Percentiles rank a stretch among this genome's conserved stretches.
Evolutionary conservation across 2,888 invertebrate species (phyloP).

Genomic region (Diplazon laetatorius): DNA sequence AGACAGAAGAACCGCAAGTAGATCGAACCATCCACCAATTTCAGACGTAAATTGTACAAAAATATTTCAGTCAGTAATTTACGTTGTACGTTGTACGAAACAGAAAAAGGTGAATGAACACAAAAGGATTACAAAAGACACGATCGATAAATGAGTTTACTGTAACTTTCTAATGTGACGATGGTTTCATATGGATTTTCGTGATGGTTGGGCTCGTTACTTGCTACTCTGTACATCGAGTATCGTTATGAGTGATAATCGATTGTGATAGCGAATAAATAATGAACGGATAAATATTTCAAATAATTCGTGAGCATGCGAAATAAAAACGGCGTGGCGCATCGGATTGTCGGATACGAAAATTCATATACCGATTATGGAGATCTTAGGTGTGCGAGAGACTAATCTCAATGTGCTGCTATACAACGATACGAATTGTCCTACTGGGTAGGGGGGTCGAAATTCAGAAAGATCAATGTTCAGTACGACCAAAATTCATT

Average conservation of each 20-base stretch:
- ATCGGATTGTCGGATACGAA: conserved; percentile 23
- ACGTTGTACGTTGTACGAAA: conserved; percentile 7
- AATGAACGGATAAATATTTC: conserved; percentile 24
- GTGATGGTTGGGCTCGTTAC: background rate
- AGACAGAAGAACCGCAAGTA: conserved; percentile 75
- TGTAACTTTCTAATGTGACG: conserved; percentile 12
- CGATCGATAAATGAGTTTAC: background rate
- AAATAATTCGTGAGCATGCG: conserved; percentile 43
- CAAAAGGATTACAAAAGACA: too few species aligned
- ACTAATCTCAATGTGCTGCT: too few species aligned
- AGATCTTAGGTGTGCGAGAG: too few species aligned
- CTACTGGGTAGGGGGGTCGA: too few species aligned
- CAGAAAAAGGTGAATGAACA: background rate
- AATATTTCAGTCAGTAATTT: conserved; percentile 64
- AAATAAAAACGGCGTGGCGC: conserved; percentile 25
- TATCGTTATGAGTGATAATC: conserved; percentile 10
- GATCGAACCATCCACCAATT: conserved; percentile 81
- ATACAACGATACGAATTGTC: conserved; percentile 53
- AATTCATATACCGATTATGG: too few species aligned
- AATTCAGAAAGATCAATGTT: too few species aligned
- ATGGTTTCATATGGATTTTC: background rate
- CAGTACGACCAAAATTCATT: too few species aligned
- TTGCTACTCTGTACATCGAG: conserved; percentile 17
- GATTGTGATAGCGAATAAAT: conserved; percentile 1
- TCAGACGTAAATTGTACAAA: conserved; percentile 78